Evolutionary conservation across 2,797 vertebrate species (phyloP).

Genomic region (Lycodopsis pacificus): DNA sequence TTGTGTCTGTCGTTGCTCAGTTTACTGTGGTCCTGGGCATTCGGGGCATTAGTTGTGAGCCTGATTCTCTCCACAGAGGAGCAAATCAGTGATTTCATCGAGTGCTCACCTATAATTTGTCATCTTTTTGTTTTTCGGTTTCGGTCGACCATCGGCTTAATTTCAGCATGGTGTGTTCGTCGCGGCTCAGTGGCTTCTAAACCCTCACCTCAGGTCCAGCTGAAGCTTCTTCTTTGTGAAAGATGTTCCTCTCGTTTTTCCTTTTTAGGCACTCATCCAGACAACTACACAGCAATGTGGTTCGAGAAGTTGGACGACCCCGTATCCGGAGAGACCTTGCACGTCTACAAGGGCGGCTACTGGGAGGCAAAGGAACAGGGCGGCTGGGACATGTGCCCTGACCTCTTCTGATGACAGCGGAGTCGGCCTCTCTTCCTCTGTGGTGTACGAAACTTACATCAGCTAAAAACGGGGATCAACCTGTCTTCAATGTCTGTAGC

Average conservation of each 20-base stretch:
- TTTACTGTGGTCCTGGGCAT: background rate
- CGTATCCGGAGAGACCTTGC: conserved; percentile 87
- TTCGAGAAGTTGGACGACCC: conserved; percentile 91
- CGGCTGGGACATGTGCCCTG: conserved; percentile 90
- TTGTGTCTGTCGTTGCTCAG: conserved; percentile 15
- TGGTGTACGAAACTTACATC: conserved; percentile 15
- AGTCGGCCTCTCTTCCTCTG: conserved; percentile 15
- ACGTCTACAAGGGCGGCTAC: conserved; percentile 94
- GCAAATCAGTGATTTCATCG: background rate
- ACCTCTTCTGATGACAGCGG: conserved; percentile 88
- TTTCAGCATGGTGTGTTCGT: conserved; percentile 17
- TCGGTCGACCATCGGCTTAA: background rate
- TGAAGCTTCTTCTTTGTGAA: conserved; percentile 17
- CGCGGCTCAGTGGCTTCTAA: conserved; percentile 20
- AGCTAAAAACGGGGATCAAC: conserved; percentile 10
- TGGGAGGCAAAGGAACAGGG: conserved; percentile 95
- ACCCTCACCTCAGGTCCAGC: background rate
- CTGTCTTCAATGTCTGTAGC: conserved; percentile 4
- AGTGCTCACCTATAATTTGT: background rate
- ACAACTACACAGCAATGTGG: conserved; percentile 93
- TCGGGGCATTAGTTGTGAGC: conserved; percentile 1
- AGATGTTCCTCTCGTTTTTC: background rate
- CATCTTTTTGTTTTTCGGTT: background rate
- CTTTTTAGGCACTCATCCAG: conserved; percentile 85
- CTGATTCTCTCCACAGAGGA: conserved; percentile 4